phyloP scores from a whole-genome alignment of 2,113 vertebrate species.

The Natator depressus region DNA sequence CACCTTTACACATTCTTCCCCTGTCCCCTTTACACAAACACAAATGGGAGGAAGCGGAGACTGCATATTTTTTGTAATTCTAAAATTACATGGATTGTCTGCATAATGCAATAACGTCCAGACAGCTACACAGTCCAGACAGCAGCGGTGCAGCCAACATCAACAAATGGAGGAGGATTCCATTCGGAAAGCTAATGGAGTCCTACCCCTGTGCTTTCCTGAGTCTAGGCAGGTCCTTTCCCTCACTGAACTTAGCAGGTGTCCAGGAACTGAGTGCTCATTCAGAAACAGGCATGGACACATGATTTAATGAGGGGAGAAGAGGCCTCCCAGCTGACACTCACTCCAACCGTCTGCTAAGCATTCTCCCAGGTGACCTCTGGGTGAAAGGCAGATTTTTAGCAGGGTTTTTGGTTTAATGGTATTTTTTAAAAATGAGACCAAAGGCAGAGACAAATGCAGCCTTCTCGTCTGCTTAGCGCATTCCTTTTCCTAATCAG shows the following conservation, averaged over 20 bases:
- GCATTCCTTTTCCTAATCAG: neutral
- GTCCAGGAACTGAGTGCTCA: neutral
- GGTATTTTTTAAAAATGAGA: neutral
- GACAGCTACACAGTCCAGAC: neutral
- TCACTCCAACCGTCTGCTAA: fast-evolving
- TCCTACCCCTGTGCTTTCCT: neutral
- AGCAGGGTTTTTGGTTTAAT: neutral
- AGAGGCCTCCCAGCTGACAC: too few relatives aligned
- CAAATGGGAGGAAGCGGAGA: neutral
- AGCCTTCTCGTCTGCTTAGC: neutral
- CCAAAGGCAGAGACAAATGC: neutral
- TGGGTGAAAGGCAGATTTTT: too few relatives aligned
- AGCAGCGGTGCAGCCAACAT: neutral
- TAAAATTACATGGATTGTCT: neutral
- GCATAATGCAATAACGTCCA: neutral
- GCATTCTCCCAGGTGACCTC: neutral
- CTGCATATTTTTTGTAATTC: neutral
- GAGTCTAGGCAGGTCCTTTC: neutral
- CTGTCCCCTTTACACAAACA: neutral
- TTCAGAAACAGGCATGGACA: neutral
- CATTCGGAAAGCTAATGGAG: fast-evolving
- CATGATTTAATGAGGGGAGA: fast-evolving
- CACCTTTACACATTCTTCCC: neutral
- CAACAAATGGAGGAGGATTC: neutral
- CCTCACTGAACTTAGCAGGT: neutral